A percentile compares a stretch with the other conserved stretches of the same genome.
Conservation (phyloP, 2,888 invertebrate genomes). For the Hydriomena furcata region DNA sequence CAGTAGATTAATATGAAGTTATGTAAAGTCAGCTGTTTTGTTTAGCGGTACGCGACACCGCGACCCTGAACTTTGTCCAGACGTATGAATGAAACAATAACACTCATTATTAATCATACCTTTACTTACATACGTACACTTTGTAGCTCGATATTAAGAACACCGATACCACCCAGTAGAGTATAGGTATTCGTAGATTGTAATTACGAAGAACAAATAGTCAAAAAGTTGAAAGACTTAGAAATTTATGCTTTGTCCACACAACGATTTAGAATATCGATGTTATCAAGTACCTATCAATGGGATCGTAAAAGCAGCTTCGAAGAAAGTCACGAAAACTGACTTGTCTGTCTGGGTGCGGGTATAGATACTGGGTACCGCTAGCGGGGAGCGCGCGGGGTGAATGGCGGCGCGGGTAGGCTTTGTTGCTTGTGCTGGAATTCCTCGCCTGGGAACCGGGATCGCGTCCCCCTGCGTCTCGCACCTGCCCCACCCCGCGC, state of each 20-base stretch:
- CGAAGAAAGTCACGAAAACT: constrained; percentile 74
- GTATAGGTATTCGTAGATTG: neutral
- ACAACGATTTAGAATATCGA: constrained; percentile 59
- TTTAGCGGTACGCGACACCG: constrained; percentile 49
- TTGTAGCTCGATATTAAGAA: constrained; percentile 1
- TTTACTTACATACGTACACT: constrained; percentile 18
- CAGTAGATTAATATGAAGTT: constrained; percentile 35
- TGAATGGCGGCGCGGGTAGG: constrained; percentile 78
- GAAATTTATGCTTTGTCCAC: constrained; percentile 46
- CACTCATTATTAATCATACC: constrained; percentile 48
- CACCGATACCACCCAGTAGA: constrained; percentile 7
- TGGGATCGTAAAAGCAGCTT: constrained; percentile 60
- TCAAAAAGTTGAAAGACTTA: constrained; percentile 41
- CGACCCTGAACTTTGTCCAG: constrained; percentile 60
- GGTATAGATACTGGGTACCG: constrained; percentile 52
- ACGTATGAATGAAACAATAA: constrained; percentile 64
- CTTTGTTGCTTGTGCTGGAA: constrained; percentile 81
- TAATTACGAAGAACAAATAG: constrained; percentile 12
- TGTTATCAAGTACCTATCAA: constrained; percentile 50
- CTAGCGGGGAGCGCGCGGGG: constrained; percentile 57
- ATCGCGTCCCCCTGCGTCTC: constrained; percentile 51
- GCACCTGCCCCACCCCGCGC: constrained; percentile 57
- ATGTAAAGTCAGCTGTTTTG: constrained; percentile 62
- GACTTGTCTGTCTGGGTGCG: constrained; percentile 64
- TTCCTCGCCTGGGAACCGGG: constrained; percentile 83